Percentiles rank a stretch among this genome's conserved stretches.
phyloP scores from a whole-genome alignment of 2,888 invertebrate genomes.

The Diabrotica balteata region DNA sequence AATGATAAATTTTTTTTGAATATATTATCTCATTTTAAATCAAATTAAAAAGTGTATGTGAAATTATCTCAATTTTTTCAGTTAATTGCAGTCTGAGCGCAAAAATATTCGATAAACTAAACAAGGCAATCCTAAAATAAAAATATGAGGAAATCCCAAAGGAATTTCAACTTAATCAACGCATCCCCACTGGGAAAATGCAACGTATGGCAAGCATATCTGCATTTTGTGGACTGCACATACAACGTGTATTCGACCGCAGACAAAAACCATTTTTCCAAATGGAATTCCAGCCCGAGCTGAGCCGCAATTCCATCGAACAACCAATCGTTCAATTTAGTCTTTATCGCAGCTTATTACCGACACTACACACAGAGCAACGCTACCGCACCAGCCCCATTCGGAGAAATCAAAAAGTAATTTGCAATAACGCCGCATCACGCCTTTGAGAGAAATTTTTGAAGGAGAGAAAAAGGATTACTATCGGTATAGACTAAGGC shows the following conservation, averaged over 20 bases:
- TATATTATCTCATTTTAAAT: too few relatives aligned
- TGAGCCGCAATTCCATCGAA: constrained; percentile 29
- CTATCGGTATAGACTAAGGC: constrained; percentile 8
- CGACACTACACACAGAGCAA: constrained; percentile 14
- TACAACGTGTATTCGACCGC: constrained; percentile 14
- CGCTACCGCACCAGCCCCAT: constrained; percentile 1
- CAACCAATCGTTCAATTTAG: constrained; percentile 29
- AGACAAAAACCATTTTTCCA: constrained; percentile 30
- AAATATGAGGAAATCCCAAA: not conserved
- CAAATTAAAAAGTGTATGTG: not conserved
- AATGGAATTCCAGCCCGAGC: constrained; percentile 23
- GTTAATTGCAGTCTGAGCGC: not conserved
- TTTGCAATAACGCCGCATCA: constrained; percentile 37
- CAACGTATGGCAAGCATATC: constrained; percentile 6
- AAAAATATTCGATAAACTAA: not conserved
- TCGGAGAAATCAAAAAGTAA: constrained; percentile 36
- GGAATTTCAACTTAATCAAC: constrained; percentile 5
- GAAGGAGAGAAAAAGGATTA: constrained; percentile 17
- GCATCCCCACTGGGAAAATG: constrained; percentile 10
- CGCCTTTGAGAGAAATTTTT: constrained; percentile 27
- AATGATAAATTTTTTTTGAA: too few relatives aligned
- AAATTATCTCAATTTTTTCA: not conserved
- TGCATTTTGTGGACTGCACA: constrained; percentile 11
- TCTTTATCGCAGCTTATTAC: constrained; percentile 32
- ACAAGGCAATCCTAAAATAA: not conserved